phyloP scores from a whole-genome alignment of 2,797 vertebrate species.

The Avahi laniger region DNA sequence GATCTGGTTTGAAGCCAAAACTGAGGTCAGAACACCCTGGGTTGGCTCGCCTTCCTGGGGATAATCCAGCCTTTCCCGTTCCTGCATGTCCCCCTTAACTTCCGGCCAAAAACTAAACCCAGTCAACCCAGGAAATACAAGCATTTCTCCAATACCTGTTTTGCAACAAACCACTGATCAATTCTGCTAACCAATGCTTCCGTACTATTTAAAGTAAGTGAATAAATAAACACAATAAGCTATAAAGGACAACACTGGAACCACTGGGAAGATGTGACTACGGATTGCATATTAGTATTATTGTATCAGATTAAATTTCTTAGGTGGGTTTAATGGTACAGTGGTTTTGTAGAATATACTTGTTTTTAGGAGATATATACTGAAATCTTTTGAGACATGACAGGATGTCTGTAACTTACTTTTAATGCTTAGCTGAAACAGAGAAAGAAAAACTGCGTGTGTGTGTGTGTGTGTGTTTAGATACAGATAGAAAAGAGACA shows the following conservation, averaged over 20 bases:
- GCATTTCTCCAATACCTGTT: background rate
- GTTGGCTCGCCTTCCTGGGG: background rate
- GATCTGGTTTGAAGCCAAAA: constrained; percentile 87
- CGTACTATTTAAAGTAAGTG: background rate
- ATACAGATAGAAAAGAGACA: background rate
- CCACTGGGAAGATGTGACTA: background rate
- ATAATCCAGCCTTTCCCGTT: background rate
- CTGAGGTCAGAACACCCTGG: constrained; percentile 17
- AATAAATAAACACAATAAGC: background rate
- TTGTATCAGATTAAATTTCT: background rate
- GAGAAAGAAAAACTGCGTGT: background rate
- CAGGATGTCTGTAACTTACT: background rate
- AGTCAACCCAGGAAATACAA: background rate
- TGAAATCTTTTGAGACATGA: background rate
- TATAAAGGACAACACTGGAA: background rate
- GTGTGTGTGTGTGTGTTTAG: background rate
- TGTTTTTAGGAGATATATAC: background rate
- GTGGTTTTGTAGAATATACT: background rate
- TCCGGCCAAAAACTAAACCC: background rate
- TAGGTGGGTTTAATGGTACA: background rate
- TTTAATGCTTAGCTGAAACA: constrained; percentile 4
- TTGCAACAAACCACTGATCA: background rate
- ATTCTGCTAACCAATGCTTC: background rate
- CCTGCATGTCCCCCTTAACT: background rate
- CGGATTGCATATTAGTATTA: background rate